Evolutionary conservation across 2,113 vertebrate genomes (phyloP).

Genomic region (Phoenicopterus ruber): DNA sequence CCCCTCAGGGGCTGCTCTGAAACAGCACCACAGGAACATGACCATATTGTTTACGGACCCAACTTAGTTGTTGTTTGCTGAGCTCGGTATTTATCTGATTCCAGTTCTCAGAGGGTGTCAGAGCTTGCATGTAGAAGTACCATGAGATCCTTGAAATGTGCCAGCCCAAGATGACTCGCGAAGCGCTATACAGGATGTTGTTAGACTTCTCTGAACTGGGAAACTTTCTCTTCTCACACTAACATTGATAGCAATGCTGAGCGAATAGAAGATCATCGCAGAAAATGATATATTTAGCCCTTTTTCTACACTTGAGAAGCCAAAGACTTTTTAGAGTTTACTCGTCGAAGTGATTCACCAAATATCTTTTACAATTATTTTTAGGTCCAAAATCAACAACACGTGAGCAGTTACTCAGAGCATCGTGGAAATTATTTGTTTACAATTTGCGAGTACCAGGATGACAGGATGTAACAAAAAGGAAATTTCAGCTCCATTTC

Average conservation of each 20-base stretch:
- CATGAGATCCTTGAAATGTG: background rate
- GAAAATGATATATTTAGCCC: background rate
- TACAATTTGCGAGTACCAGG: background rate
- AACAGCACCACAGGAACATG: background rate
- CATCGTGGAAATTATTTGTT: background rate
- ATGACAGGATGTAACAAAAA: background rate
- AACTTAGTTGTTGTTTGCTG: rapidly evolving
- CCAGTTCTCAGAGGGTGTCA: background rate
- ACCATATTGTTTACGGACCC: rapidly evolving
- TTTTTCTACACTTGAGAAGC: background rate
- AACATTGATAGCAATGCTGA: background rate
- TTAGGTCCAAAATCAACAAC: background rate
- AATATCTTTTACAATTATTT: background rate
- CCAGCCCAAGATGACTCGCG: background rate
- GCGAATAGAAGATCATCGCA: background rate
- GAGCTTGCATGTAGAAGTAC: background rate
- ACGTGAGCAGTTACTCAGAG: background rate
- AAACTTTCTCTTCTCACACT: background rate
- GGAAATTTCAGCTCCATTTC: background rate
- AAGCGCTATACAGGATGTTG: background rate
- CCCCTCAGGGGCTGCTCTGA: background rate
- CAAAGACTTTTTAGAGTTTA: background rate
- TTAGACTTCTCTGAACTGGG: background rate
- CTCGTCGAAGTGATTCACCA: background rate
- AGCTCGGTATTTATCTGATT: background rate